A percentile compares a stretch with the other conserved stretches of the same genome.
Conservation (phyloP, 2,113 vertebrate species). For the Megaceryle maxima region DNA sequence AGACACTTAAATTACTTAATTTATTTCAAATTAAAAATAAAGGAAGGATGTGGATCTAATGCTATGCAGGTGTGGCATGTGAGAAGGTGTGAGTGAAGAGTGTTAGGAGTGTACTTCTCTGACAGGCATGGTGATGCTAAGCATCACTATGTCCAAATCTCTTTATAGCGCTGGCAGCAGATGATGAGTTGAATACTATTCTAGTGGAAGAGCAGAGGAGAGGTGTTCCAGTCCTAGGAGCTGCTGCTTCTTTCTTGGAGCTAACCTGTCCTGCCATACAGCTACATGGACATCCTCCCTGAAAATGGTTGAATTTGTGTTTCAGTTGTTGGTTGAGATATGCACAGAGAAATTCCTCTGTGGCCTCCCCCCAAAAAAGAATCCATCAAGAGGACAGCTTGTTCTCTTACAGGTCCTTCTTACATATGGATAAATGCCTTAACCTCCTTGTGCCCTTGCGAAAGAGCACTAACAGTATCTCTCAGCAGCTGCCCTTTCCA, state of each 20-base stretch:
- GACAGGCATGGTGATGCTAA: neutral
- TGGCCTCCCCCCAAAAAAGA: neutral
- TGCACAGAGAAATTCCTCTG: neutral
- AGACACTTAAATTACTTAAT: neutral
- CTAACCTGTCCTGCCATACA: neutral
- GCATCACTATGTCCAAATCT: neutral
- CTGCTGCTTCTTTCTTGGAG: neutral
- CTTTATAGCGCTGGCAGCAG: neutral
- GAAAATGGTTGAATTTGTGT: neutral
- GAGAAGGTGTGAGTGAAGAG: neutral
- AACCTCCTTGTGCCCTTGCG: neutral
- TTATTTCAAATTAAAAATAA: neutral
- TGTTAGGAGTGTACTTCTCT: neutral
- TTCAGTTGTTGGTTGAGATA: fast-evolving
- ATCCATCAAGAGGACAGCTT: neutral
- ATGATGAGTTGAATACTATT: neutral
- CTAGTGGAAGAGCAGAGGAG: neutral
- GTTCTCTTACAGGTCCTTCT: neutral
- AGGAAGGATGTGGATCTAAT: neutral
- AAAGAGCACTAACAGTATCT: neutral
- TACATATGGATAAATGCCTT: neutral
- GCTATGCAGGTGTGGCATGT: neutral
- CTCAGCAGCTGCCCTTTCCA: neutral
- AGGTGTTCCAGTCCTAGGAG: neutral
- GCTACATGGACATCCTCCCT: neutral